Evolutionary conservation across 2,797 vertebrate genomes (phyloP).

Genomic region (Anguilla obscura): DNA sequence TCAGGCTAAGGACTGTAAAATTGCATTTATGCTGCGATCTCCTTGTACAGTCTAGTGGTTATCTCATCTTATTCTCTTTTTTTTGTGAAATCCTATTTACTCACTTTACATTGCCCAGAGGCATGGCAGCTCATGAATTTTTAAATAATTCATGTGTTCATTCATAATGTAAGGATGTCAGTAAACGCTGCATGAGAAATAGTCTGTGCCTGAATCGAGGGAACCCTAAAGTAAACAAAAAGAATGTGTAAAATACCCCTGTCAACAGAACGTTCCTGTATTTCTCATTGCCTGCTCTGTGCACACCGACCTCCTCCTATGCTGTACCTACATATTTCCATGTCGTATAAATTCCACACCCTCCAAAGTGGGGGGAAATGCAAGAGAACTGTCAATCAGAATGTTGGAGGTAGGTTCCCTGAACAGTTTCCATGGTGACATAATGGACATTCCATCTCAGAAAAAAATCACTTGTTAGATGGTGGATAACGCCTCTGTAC

Average conservation of each 20-base stretch:
- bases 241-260: background rate
- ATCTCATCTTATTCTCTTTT: background rate
- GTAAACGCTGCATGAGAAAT: background rate
- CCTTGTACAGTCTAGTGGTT: background rate
- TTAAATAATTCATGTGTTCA: background rate
- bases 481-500: slow-evolving; percentile 27
- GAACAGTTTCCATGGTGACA: slow-evolving; percentile 54
- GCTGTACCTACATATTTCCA: background rate
- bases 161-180: background rate
- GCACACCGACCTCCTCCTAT: background rate
- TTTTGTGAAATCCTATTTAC: background rate
- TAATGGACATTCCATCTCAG: slow-evolving; percentile 45
- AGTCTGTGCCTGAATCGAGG: background rate
- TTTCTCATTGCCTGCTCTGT: background rate
- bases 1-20: background rate
- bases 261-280: background rate
- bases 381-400: slow-evolving; percentile 48
- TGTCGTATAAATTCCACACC: background rate
- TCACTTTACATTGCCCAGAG: background rate
- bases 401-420: slow-evolving; percentile 45
- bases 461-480: slow-evolving; percentile 42
- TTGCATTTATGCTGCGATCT: background rate
- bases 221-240: background rate
- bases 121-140: background rate
- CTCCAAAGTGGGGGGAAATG: slow-evolving; percentile 2